Evolutionary conservation across 2,888 invertebrate genomes (phyloP), one percentile per base, ranked within the genome.

Genomic region (Drosophila neotestacea): DNA sequence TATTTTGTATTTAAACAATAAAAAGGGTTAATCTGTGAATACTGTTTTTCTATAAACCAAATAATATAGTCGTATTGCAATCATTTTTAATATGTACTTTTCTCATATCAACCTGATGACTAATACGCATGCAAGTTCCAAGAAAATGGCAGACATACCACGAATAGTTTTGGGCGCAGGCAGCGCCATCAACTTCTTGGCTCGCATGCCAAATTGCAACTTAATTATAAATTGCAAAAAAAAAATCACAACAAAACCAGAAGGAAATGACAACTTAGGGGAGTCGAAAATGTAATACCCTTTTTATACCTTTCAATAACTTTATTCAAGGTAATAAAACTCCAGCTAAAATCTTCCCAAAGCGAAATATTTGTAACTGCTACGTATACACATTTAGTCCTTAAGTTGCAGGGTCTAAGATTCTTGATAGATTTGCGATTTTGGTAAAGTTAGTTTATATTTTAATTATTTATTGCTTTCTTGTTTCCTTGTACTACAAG

Each of bases 201-300:
- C 75, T 83, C 77, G 86, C 84, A 79, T 84, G 87, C 85, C 81
- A 89, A 86, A 89, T 82, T 86, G 85, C 89, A 89, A 83, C 88
- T 89, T 88, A 86, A 86, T 86, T 86, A 88, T 82, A 77, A 89
- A 89, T 89, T 88, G 86, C 86, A 89, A 73, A 64, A 72, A 73
- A 64, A 72, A 73, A 36, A 62, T 22, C 50, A 62, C 36, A 70
- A 38, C 39, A 39, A 46, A 51, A 67, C 39, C 13, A 41, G 27
- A 75, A 56, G 30, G 13, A 56, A 58, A 11, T 1, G n/a, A 6
- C 6, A 3, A 6, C 9, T 44, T 56, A 6, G 6, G 7, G 2
- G 10, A 56, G 58, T 30, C 58, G 58, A 30, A 9, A 7, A n/a
- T 16, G 6, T 11, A 48, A 63, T 63, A 48, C 58, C n/a, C 63